Percentiles rank a stretch among this genome's conserved stretches.
Conservation (phyloP, 2,113 vertebrate genomes). For the Dipodomys stephensi region DNA sequence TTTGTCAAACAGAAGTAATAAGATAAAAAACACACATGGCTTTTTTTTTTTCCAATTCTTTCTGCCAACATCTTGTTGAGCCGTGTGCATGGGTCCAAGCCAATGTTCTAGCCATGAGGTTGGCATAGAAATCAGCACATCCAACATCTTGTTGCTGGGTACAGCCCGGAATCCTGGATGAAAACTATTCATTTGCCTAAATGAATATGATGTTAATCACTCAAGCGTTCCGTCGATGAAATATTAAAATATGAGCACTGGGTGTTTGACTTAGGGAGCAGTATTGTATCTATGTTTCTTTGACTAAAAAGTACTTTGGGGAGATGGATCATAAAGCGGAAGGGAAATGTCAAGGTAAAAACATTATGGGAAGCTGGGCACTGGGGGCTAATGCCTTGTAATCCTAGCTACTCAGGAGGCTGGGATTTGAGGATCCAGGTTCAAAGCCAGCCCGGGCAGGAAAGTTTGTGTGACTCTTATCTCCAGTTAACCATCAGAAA, state of each 20-base stretch:
- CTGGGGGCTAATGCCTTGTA: too few relatives aligned
- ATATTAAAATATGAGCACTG: neutral
- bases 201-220: neutral
- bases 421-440: too few relatives aligned
- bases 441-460: too few relatives aligned
- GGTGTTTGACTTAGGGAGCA: slow-evolving; percentile 38
- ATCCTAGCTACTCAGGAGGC: too few relatives aligned
- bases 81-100: slow-evolving; percentile 40
- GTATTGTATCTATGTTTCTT: slow-evolving; percentile 27
- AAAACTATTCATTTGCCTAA: slow-evolving; percentile 18
- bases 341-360: slow-evolving; percentile 76
- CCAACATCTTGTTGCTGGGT: neutral
- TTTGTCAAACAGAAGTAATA: slow-evolving; percentile 60
- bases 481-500: too few relatives aligned
- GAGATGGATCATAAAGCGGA: slow-evolving; percentile 36
- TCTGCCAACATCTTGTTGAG: slow-evolving; percentile 62
- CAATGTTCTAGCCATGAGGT: slow-evolving; percentile 67
- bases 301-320: slow-evolving; percentile 21
- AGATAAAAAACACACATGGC: slow-evolving; percentile 2
- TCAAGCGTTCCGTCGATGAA: neutral
- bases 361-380: neutral
- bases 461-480: too few relatives aligned
- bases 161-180: slow-evolving; percentile 49
- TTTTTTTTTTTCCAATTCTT: slow-evolving; percentile 29
- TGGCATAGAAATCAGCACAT: slow-evolving; percentile 49